Conservation (phyloP, 2,797 vertebrate species). For the Acanthurus leucopareius region DNA sequence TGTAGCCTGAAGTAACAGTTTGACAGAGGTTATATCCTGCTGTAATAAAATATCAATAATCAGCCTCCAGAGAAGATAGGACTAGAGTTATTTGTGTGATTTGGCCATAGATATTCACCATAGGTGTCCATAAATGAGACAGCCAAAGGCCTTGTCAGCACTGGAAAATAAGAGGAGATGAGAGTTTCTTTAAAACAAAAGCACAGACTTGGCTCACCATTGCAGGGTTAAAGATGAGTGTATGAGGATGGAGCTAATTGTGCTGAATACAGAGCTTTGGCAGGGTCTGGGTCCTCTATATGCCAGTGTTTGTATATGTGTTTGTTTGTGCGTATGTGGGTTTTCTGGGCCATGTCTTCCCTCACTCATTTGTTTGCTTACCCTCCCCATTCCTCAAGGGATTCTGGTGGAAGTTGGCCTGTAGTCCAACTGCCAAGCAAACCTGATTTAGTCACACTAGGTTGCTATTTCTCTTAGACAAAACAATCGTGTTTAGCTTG, state of each 20-base stretch:
- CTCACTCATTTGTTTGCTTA: slow-evolving; percentile 62
- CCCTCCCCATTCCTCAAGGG: slow-evolving; percentile 59
- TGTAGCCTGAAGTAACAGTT: neutral
- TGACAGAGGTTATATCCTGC: slow-evolving; percentile 9
- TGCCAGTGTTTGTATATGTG: slow-evolving; percentile 46
- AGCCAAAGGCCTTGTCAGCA: slow-evolving; percentile 53
- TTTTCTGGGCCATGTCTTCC: slow-evolving; percentile 45
- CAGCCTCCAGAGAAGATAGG: slow-evolving; percentile 13
- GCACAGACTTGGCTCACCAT: slow-evolving; percentile 55
- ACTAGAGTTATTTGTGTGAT: slow-evolving; percentile 16
- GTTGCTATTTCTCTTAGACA: slow-evolving; percentile 75
- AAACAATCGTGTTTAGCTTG: slow-evolving; percentile 73
- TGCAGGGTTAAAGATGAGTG: slow-evolving; percentile 49
- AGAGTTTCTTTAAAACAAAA: slow-evolving; percentile 65
- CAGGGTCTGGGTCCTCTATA: slow-evolving; percentile 49
- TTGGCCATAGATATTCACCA: slow-evolving; percentile 13
- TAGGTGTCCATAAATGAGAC: neutral
- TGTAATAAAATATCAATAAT: slow-evolving; percentile 18
- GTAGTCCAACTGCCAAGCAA: slow-evolving; percentile 78
- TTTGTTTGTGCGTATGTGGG: slow-evolving; percentile 22
- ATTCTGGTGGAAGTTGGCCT: slow-evolving; percentile 69
- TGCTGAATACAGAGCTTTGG: slow-evolving; percentile 69
- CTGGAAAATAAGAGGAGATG: slow-evolving; percentile 42
- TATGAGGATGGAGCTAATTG: slow-evolving; percentile 71
- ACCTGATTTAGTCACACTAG: slow-evolving; percentile 81